Conservation (phyloP, 1,140 invertebrate genomes). For the Bemisia tabaci region DNA sequence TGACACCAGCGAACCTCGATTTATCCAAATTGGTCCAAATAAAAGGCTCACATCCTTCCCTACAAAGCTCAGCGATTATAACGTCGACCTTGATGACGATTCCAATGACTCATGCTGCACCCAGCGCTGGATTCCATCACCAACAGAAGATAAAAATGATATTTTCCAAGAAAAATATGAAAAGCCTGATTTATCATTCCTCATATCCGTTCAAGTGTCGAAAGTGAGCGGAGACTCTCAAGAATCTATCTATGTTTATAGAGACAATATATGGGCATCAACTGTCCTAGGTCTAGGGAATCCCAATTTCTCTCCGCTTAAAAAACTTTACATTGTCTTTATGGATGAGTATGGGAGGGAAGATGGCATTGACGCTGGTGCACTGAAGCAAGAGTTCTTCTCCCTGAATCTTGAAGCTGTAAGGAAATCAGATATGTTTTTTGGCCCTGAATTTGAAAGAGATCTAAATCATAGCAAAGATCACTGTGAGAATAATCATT, state of each 20-base stretch:
- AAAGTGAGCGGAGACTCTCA: neutral
- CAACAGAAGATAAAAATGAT: neutral
- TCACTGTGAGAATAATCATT: neutral
- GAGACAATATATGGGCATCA: neutral
- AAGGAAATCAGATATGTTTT: neutral
- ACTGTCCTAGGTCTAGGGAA: neutral
- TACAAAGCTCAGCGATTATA: no score
- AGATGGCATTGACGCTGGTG: neutral
- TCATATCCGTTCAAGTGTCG: neutral
- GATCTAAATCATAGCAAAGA: neutral
- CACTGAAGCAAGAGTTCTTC: neutral
- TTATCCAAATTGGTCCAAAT: no score
- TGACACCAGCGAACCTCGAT: no score
- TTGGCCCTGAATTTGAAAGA: neutral
- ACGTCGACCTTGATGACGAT: no score
- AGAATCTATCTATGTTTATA: neutral
- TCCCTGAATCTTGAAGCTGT: neutral
- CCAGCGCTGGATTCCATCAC: no score
- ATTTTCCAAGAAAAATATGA: neutral
- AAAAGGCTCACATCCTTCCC: no score
- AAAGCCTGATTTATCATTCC: neutral
- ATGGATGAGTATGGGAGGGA: neutral
- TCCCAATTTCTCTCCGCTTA: neutral
- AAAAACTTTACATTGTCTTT: neutral
- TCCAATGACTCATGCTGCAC: no score